Evolutionary conservation across 1,140 invertebrate species (phyloP), one percentile per base, ranked within the genome.

Genomic region (Drosophila bipectinata): DNA sequence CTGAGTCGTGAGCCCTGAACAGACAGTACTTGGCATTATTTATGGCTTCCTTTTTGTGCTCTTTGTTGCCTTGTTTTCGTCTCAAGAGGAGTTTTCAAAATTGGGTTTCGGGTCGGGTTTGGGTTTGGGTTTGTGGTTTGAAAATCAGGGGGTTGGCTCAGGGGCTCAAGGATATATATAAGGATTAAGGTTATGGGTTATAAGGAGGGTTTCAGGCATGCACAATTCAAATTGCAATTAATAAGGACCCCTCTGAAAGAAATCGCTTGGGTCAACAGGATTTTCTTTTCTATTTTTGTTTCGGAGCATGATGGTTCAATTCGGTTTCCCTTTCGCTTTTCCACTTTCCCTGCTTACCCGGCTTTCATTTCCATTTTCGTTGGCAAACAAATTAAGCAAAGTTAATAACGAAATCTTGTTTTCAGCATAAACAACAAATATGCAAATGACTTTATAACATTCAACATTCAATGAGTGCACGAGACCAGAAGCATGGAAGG

Each of bases 361-460:
- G 34, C 28, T 47, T 53, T 58, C 39, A 60, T 72, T 73, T 72
- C 51, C 68, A 62, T 61, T 73, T 55, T 53, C 71, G 45, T 72
- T 49, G 59, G 79, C 76, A 89, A 88, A 88, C 83, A 88, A 88
- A 88, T 88, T 88, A 88, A 88, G 81, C 67, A 88, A 88, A 89
- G 83, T 88, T 88, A 88, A 88, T 79, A 88, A 88, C 83, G 64
- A 88, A 88, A 88, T 88, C 83, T 83, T 83, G 83, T 89, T 88
- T 83, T 83, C 79, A 88, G 79, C 72, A 83, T 83, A 88, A 88
- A 88, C 83, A 88, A 74, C 72, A 83, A 88, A 83, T 88, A 88
- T 88, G 83, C 84, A 88, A 88, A 88, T 88, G 79, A 83, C 79
- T 88, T 83, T 57, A 83, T 88, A 77, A 76, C 76, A 82, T 88